Conservation (phyloP, 2,113 vertebrate species). For the Mormoops blainvillei region DNA sequence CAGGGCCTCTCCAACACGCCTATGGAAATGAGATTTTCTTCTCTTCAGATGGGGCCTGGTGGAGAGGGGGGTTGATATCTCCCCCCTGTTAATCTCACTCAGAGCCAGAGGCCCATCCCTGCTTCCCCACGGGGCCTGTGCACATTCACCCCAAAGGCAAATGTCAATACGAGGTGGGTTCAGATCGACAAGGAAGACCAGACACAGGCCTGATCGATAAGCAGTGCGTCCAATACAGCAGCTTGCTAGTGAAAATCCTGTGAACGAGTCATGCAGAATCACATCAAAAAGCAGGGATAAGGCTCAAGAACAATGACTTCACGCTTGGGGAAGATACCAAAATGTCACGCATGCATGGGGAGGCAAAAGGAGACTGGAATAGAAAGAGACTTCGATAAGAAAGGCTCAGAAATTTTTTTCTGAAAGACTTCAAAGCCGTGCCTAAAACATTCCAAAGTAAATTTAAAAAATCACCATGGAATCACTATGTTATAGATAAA, state of each 20-base stretch:
- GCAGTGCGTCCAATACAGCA: rapidly evolving
- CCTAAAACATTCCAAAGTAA: neutral
- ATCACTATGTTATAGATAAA: neutral
- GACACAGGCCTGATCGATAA: rapidly evolving
- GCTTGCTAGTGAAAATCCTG: rapidly evolving
- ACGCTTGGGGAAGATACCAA: neutral
- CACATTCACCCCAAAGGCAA: neutral
- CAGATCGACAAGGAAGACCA: neutral
- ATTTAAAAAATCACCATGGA: neutral
- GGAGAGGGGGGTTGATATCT: rapidly evolving
- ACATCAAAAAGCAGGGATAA: neutral
- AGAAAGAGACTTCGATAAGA: neutral
- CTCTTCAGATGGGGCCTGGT: rapidly evolving
- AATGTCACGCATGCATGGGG: rapidly evolving
- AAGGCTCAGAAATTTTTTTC: neutral
- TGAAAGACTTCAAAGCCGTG: neutral
- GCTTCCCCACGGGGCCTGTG: neutral
- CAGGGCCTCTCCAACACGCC: too few species aligned
- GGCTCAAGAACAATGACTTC: neutral
- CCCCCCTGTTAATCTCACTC: neutral
- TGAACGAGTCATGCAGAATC: rapidly evolving
- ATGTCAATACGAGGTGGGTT: neutral
- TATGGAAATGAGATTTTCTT: neutral
- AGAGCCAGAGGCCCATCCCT: neutral
- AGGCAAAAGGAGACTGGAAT: neutral